Evolutionary conservation across 2,888 invertebrate species (phyloP), one percentile per base, ranked within the genome.

Genomic region (Trichogramma dendrolimi): DNA sequence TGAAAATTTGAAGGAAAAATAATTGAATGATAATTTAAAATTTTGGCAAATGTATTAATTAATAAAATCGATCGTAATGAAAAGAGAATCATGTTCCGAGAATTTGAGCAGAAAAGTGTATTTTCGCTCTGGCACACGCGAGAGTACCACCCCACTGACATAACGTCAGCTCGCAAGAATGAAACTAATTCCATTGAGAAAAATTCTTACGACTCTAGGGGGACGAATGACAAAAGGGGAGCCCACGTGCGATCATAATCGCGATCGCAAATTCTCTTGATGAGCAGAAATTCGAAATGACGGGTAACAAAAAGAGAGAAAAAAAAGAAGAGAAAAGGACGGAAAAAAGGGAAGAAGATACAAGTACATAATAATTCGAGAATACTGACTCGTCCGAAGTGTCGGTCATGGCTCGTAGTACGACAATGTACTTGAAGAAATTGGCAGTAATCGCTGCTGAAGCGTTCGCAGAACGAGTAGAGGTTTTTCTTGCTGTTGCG

Each of bases 321-420:
- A 41, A 40, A 40, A 14, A 27, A 11, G 5, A 27, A 27, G 10
- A 51, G 27, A 55, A 3, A 41, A 47, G 4, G 11, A 27, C 48
- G 11, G 48, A 27, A 11, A 51, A 51, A 8, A 5, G 10, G 6
- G n/a, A 51, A 51, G 8, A 51, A 51, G 51, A 38, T 10, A 38
- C 40, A 51, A 38, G 4, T 51, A 6, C 38, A 51, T 38, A 14
- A 4, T 11, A 2, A n/a, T 6, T n/a, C 14, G 6, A 11, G 14
- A 4, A 58, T 79, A 87, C 90, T 90, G 84, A 92, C 91, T 90
- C 90, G 86, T 92, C 91, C 88, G 87, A 88, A 87, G 87, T 87
- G 86, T 91, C 91, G 88, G 90, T 91, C 91, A 91, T 92, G 90
- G 84, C 91, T 90, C 84, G 88, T 87, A 41, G 48, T 5, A 11